Evolutionary conservation across 2,888 invertebrate genomes (phyloP).

Genomic region (Lutraria lutraria): DNA sequence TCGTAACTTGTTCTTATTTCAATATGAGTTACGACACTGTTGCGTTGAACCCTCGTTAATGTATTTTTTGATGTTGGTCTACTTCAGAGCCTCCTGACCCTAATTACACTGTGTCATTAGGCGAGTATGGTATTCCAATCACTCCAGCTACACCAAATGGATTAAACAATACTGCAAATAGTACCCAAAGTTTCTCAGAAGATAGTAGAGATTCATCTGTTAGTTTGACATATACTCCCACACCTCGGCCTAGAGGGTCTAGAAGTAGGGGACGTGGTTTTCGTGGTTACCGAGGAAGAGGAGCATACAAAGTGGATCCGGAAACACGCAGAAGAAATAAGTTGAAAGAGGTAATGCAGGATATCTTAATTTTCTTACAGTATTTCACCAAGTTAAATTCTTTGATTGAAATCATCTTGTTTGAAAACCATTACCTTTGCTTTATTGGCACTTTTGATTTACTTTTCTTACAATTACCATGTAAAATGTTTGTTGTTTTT

Average conservation of each 20-base stretch:
- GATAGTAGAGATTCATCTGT: slow-evolving; percentile 82
- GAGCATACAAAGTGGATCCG: slow-evolving; percentile 64
- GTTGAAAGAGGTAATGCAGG: slow-evolving; percentile 68
- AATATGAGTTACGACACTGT: no score
- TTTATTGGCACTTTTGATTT: no score
- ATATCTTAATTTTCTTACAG: no score
- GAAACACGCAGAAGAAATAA: slow-evolving; percentile 64
- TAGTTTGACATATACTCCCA: slow-evolving; percentile 71
- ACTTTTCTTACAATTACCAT: no score
- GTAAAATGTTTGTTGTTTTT: no score
- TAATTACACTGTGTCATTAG: not conserved
- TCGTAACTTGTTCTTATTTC: no score
- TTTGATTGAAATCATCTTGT: no score
- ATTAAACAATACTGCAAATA: slow-evolving; percentile 67
- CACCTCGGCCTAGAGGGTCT: slow-evolving; percentile 46
- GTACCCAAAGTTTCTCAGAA: slow-evolving; percentile 84
- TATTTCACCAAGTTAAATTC: no score
- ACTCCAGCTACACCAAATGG: slow-evolving; percentile 66
- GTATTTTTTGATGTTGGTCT: not conserved
- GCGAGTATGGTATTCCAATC: slow-evolving; percentile 24
- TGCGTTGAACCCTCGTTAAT: no score
- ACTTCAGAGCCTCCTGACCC: slow-evolving; percentile 52
- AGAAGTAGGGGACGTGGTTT: slow-evolving; percentile 55
- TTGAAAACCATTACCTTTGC: no score
- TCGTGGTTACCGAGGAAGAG: slow-evolving; percentile 72